These are phyloP conservation scores for Apamea monoglypha DNA, from an alignment of 2,888 invertebrate genomes.

Conservation along the genomic window DNA sequence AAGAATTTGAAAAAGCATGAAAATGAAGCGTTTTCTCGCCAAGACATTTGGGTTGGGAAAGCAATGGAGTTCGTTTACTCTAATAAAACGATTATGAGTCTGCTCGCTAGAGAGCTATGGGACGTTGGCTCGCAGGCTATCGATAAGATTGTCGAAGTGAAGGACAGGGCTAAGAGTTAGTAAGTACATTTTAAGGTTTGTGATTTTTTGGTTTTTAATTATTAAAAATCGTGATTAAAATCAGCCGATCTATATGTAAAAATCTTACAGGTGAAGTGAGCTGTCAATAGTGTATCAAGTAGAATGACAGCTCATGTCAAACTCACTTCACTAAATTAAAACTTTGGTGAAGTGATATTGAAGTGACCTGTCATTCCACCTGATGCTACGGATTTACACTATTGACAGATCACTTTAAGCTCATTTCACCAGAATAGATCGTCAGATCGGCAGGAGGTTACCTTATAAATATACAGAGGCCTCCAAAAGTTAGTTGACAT, in stretches of 20 bases:
- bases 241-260: not conserved
- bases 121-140: constrained; percentile 81
- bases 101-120: constrained; percentile 84
- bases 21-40: constrained; percentile 72
- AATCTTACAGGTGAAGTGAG: not conserved
- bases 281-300: not conserved
- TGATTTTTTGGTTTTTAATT: not conserved
- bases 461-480: too few relatives aligned
- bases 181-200: constrained; percentile 29
- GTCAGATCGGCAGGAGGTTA: not conserved
- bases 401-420: too few relatives aligned
- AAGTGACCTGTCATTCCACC: too few relatives aligned
- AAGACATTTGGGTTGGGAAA: constrained; percentile 80
- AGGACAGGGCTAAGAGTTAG: constrained; percentile 24
- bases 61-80: constrained; percentile 85
- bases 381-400: too few relatives aligned
- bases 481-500: too few relatives aligned
- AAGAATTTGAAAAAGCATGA: constrained; percentile 70
- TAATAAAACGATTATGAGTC: constrained; percentile 82
- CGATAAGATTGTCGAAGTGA: constrained; percentile 67
- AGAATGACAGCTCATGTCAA: not conserved
- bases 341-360: too few relatives aligned
- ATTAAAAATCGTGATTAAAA: not conserved
- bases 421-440: too few relatives aligned
- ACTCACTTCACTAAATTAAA: not conserved